Base-by-base conservation (phyloP, 2,888 invertebrate species). In the Parnassius apollo region DNA sequence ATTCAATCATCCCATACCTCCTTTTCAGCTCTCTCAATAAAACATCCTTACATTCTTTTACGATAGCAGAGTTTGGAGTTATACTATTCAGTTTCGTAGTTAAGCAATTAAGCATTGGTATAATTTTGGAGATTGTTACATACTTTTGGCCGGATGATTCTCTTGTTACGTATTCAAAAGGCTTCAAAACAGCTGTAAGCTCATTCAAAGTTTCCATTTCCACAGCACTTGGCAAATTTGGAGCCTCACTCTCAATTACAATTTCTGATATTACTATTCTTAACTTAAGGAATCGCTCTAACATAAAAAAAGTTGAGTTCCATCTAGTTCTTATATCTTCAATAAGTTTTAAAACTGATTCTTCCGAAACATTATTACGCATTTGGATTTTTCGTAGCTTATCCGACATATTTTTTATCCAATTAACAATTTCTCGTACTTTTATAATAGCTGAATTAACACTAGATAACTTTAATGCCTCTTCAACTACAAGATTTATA, bases 91-190 rank as follows among this genome's bases (percentile, higher is more conserved):
- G 69, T 69, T 74, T 65, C 62, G 71, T 68, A 69, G 67, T 69
- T 65, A 71, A 69, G 67, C 70, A 72, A 69, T 66, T 75, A 68
- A 73, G 66, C 73, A 77, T 72, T 64, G 74, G 69, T 72, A 72
- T 74, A 67, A 75, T 69, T 73, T 72, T 71, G 65, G 69, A 71
- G 49, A 73, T 66, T 66, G 71, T 71, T 65, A 71, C 2, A 68
- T 72, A 73, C 55, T 68, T 71, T 68, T 72, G 68, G 63, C 68
- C 70, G 12, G 71, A 72, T 70, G 70, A 60, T 72, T 75, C 70
- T 68, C 69, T 73, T 66, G 74, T 73, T 62, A 73, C 71, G 46
- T 67, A 69, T 51, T 51, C 50, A 51, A 51, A 51, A 51, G n/a
- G n/a, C n/a, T n/a, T n/a, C n/a, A n/a, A n/a, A n/a, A n/a, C n/a